Conservation (phyloP, 2,888 invertebrate genomes). For the Limnephilus rhombicus region DNA sequence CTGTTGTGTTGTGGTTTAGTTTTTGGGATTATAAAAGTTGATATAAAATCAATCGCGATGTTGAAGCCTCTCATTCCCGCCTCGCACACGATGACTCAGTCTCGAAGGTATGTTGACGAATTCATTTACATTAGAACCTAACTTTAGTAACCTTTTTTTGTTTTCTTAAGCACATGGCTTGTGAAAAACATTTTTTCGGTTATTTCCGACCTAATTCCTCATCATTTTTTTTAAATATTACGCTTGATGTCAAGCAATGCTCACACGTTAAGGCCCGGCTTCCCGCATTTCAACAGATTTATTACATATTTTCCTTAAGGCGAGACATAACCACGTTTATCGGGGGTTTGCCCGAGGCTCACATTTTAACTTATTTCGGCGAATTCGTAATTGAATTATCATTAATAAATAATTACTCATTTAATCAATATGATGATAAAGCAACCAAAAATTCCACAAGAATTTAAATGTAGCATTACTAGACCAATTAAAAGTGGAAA, state of each 20-base stretch:
- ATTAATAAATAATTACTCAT: too few species aligned
- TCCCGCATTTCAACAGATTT: too few species aligned
- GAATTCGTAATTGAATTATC: too few species aligned
- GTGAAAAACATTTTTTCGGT: neutral
- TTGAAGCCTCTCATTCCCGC: constrained; percentile 49
- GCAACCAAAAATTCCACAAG: too few species aligned
- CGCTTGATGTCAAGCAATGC: neutral
- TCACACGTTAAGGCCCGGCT: too few species aligned
- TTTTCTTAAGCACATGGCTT: neutral
- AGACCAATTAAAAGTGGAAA: too few species aligned
- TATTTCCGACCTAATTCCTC: neutral
- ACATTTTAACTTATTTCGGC: too few species aligned
- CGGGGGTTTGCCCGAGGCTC: too few species aligned
- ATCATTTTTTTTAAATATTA: neutral
- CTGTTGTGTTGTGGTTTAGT: neutral
- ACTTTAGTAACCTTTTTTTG: neutral
- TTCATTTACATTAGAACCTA: neutral
- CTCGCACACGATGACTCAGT: constrained; percentile 55
- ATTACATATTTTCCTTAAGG: too few species aligned
- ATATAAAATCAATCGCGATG: constrained; percentile 14
- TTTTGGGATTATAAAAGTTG: neutral
- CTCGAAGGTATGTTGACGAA: constrained; percentile 46
- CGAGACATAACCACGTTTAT: too few species aligned
- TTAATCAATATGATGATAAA: too few species aligned
- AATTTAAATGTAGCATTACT: too few species aligned